These are phyloP conservation scores for Dolomedes plantarius DNA, from an alignment of 2,888 invertebrate species.

Conservation along the genomic window DNA sequence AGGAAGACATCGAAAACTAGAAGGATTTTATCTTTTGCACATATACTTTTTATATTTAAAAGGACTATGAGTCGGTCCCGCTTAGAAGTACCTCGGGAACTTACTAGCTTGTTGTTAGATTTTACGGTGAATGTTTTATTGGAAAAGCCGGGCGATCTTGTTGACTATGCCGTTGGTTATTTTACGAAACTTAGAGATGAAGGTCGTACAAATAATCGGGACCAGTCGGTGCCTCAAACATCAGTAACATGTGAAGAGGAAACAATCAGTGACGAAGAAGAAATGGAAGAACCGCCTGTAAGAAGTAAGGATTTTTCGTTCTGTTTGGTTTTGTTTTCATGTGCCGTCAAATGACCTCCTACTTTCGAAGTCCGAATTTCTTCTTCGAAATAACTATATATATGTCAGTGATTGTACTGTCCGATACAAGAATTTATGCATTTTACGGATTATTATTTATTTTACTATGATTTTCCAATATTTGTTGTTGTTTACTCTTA, in stretches of 20 bases:
- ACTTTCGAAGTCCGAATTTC: too few relatives aligned
- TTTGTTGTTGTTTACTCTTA: too few relatives aligned
- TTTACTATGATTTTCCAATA: too few relatives aligned
- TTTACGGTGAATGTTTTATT: constrained; percentile 97
- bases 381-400: too few relatives aligned
- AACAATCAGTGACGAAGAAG: constrained; percentile 52
- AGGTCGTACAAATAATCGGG: constrained; percentile 60
- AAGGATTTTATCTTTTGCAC: neutral
- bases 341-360: too few relatives aligned
- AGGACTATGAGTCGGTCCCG: constrained; percentile 74
- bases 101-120: constrained; percentile 95
- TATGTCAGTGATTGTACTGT: too few relatives aligned
- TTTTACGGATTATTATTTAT: too few relatives aligned
- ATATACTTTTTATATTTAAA: constrained; percentile 1
- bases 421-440: too few relatives aligned
- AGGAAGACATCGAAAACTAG: neutral
- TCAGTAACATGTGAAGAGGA: constrained; percentile 67
- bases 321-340: too few relatives aligned
- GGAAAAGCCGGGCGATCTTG: constrained; percentile 93
- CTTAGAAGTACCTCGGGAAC: constrained; percentile 89
- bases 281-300: constrained; percentile 51
- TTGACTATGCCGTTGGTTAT: constrained; percentile 95
- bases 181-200: constrained; percentile 84
- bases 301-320: constrained; percentile 57
- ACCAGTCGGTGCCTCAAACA: constrained; percentile 35